Evolutionary conservation across 2,888 invertebrate species (phyloP), one percentile per base, ranked within the genome.

Genomic region (Vannuccia rotundouncinata): DNA sequence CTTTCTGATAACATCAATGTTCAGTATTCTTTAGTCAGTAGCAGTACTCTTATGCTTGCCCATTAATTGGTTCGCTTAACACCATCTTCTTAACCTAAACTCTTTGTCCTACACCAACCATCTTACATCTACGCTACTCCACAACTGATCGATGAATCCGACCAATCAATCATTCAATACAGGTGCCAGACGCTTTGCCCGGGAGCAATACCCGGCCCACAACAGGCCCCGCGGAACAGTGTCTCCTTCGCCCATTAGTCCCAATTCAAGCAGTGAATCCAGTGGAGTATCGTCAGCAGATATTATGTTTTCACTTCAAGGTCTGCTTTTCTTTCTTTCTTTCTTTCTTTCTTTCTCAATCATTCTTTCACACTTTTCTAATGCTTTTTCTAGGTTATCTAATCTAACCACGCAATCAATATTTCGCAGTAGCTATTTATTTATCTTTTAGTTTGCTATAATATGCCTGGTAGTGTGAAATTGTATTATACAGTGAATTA

Each of bases 191-290:
- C 66, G 66, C 66, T 66, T 66, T 22, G 66, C 66, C 5, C 66
- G 66, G 5, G 66, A 66, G 25, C 66, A 66, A 27, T 66, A 66
- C 25, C 66, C 66, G 25, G 22, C 66, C 2, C 75, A 29, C 75
- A 75, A 75, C 17, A 2, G 75, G 17, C 10, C 75, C 27, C 2
- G 30, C 2, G 31, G 75, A 2, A 10, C 79, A 1, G 28, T 29
- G 25, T 79, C 79, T 2, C 59, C 45, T 1, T 80, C 80, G 45
- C 79, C 81, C 0, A 28, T 80, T 17, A 79, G 80, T 31, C 80
- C 80, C 13, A 22, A 80, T 25, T 80, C 80, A 59, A 66, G 80
- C 25, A 80, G 78, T 29, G 80, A 80, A 80, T 80, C 80, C 59
- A 80, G 79, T 29, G 80, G 80, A 1, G 74, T 80, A 1, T 80